Evolutionary conservation across 1,140 invertebrate species (phyloP), one percentile per base, ranked within the genome.

Genomic region (Cherax quadricarinatus): DNA sequence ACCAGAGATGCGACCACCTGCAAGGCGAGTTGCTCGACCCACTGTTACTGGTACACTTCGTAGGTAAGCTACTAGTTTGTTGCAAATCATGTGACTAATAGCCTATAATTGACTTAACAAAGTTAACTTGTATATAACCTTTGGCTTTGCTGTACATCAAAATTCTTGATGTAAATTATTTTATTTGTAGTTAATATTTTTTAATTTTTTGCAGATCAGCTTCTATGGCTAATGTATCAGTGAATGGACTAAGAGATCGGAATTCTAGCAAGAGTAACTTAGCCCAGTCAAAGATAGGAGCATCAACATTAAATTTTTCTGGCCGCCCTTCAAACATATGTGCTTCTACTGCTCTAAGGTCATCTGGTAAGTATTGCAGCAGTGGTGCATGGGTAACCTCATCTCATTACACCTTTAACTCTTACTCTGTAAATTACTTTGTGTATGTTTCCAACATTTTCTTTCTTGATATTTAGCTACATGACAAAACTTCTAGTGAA

Each of bases 211-310:
- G 48, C 80, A 93, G 92, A 53, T 89, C 87, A 18, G 75, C 86
- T 1, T 93, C 92, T 6, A 86, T 93, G 92, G 92, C 92, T 14
- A 89, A 86, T 70, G n/a, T 93, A n/a, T 48, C 82, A 14, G 80
- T 73, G 6, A 24, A 12, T 48, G 86, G 66, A 9, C 70, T 60
- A 3, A 75, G 78, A 30, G n/a, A 78, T 18, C 62, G 83, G 10
- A 66, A 79, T 30, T 24, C 62, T 5, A 21, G 86, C 21, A 93
- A 80, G 18, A 80, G 73, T 14, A 75, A n/a, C 30, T 21, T 89
- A 10, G 30, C 82, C 10, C 41, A 48, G 21, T 84, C 80, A 24
- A 93, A 89, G 57, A 78, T 93, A 7, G 84, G 88, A 12, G 70
- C 82, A 24, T 93, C 92, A 57, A 89, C 86, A 16, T 66, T 93